These are phyloP conservation scores for Salmo trutta DNA, from an alignment of 2,797 vertebrate genomes.

Conservation along the genomic window DNA sequence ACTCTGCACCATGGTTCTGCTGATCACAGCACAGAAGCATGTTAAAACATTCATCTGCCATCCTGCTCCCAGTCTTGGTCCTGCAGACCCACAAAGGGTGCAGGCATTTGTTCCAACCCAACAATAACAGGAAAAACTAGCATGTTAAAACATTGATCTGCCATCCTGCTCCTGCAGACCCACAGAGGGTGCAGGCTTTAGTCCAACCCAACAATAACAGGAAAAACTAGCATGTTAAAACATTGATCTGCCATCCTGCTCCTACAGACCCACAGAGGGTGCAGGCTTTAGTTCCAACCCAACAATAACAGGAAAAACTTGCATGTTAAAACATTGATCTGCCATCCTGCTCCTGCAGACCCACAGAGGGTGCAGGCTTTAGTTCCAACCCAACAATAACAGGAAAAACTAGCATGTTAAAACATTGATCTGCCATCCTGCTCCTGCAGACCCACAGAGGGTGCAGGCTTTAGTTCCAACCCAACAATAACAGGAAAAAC, in stretches of 20 bases:
- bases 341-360: neutral
- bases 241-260: neutral
- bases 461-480: neutral
- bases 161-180: neutral
- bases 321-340: neutral
- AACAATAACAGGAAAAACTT: too few relatives aligned
- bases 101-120: neutral
- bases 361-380: constrained; percentile 13
- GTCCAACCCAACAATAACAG: neutral
- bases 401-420: neutral
- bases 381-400: neutral
- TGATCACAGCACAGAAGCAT: constrained; percentile 53
- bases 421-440: neutral
- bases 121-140: neutral
- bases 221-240: neutral
- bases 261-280: neutral
- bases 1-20: constrained; percentile 57
- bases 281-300: neutral
- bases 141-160: neutral
- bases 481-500: neutral
- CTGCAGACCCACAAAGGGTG: constrained; percentile 3
- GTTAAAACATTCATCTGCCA: neutral
- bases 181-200: constrained; percentile 13
- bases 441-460: neutral
- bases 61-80: neutral